Evolutionary conservation across 2,797 vertebrate species (phyloP).

Genomic region (Poecile montanus): DNA sequence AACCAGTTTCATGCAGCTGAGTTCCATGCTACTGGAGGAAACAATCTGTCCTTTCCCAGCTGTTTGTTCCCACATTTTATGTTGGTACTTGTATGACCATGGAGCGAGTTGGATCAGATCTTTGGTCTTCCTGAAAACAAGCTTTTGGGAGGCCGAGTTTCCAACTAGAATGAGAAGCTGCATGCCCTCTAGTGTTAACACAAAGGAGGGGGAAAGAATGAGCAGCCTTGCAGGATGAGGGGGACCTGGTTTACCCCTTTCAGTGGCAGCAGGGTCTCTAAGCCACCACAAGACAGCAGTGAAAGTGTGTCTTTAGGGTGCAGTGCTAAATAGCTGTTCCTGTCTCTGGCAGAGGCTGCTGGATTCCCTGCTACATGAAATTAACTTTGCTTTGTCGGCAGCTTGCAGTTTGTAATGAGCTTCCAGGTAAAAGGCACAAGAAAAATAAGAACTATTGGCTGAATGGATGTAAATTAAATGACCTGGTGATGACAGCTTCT

Average conservation of each 20-base stretch:
- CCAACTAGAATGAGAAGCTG: background rate
- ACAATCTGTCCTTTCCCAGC: background rate
- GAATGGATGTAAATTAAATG: background rate
- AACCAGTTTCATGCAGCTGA: background rate
- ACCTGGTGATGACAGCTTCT: background rate
- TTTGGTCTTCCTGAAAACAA: background rate
- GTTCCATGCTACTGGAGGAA: background rate
- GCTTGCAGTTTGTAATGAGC: background rate
- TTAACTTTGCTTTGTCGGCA: background rate
- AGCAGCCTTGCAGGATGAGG: background rate
- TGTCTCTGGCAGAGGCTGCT: background rate
- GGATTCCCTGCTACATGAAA: background rate
- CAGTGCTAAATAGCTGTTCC: background rate
- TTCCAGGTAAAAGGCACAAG: background rate
- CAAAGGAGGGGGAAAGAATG: background rate
- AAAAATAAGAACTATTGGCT: background rate
- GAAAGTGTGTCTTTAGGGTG: background rate
- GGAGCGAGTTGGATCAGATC: background rate
- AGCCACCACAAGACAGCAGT: background rate
- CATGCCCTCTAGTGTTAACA: background rate
- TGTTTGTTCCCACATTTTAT: background rate
- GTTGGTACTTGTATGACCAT: accelerated
- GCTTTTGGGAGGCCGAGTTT: background rate
- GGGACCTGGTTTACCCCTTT: background rate
- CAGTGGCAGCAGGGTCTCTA: background rate